Evolutionary conservation across 2,888 invertebrate genomes (phyloP), one percentile per base, ranked within the genome.

Genomic region (Erebia ligea): DNA sequence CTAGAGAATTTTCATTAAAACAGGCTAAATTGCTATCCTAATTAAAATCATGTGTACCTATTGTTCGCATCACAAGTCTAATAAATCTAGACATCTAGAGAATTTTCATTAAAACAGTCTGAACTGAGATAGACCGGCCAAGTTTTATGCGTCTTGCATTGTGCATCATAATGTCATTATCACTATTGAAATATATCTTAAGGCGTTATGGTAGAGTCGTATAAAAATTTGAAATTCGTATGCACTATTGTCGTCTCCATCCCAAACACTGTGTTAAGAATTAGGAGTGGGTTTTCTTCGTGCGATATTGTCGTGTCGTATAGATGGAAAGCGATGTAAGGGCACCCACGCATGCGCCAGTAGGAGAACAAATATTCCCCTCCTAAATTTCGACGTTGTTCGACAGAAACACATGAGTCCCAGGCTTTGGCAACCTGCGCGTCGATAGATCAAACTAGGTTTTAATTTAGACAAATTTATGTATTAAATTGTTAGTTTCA

Each of bases 331-430:
- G 25, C 73, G 67, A 17, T 62, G 25, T 58, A 57, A 71, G 64
- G 66, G 68, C 69, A 45, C 40, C 42, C 58, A 66, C 77, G 77
- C 77, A 76, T 76, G 76, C 76, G 77, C 74, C 57, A 25, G 52
- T 15, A 13, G 45, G 58, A 57, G 68, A 69, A 72, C 75, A 76
- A 77, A 77, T 71, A 77, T 73, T 64, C 70, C 68, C 71, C 71
- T 70, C 68, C 68, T 69, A 67, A 67, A 59, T 71, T 70, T 74
- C 75, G 73, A 76, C 64, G 70, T 68, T 65, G 68, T 58, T 61
- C 64, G 71, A 67, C 72, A 71, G 62, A 68, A 65, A 64, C 62
- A 68, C 68, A 56, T 54, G 34, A 34, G 40, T n/a, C 57, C 62
- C 71, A 59, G 63, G 42, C 59, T n/a, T 52, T 57, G 48, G 42